phyloP scores from a whole-genome alignment of 2,797 vertebrate genomes.

The Diplodus sargus region DNA sequence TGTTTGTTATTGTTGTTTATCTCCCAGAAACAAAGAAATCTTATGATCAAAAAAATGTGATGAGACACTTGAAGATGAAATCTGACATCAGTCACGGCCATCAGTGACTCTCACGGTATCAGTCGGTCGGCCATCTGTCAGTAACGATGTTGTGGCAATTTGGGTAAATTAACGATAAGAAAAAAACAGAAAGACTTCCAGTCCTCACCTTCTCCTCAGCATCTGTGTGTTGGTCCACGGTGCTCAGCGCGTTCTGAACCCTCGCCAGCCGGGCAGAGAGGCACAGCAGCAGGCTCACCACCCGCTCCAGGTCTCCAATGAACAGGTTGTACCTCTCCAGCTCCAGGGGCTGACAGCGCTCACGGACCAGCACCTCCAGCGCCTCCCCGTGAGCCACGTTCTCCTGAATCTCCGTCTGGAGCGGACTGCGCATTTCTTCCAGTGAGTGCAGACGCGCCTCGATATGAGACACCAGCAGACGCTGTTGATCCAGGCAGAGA shows the following conservation, averaged over 20 bases:
- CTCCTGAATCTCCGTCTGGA: constrained; percentile 78
- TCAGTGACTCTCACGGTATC: too few species aligned
- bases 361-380: constrained; percentile 81
- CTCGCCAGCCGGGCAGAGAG: constrained; percentile 92
- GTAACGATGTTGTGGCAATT: too few species aligned
- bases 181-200: neutral
- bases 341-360: constrained; percentile 86
- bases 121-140: too few species aligned
- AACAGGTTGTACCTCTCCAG: constrained; percentile 91
- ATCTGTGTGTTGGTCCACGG: constrained; percentile 83
- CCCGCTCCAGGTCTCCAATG: constrained; percentile 94
- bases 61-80: too few species aligned
- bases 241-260: constrained; percentile 91
- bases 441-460: constrained; percentile 80
- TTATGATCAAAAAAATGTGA: too few species aligned
- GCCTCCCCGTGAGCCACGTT: constrained; percentile 73
- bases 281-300: constrained; percentile 94
- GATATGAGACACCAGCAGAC: constrained; percentile 83
- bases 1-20: too few species aligned
- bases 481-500: constrained; percentile 73
- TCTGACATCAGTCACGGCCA: too few species aligned
- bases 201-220: constrained; percentile 91
- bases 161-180: too few species aligned
- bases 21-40: too few species aligned
- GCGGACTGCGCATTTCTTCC: constrained; percentile 70